A percentile compares a stretch with the other conserved stretches of the same genome.
These are phyloP conservation scores for Leptoclinus maculatus DNA, from an alignment of 2,797 vertebrate species.

Conservation along the genomic window DNA sequence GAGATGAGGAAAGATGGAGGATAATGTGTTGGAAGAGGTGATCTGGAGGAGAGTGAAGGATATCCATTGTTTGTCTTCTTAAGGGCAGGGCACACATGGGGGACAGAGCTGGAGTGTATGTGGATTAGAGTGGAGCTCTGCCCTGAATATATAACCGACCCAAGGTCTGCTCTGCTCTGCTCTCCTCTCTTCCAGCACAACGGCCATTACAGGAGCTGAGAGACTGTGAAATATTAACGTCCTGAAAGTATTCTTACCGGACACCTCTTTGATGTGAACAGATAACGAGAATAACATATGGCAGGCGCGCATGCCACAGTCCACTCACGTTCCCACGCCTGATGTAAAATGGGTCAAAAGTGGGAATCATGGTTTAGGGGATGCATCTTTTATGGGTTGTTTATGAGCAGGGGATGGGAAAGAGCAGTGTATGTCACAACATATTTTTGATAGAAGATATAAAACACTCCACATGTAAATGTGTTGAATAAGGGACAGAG, in stretches of 20 bases:
- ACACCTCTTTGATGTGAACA: constrained; percentile 51
- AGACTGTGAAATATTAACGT: constrained; percentile 58
- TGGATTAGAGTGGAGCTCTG: constrained; percentile 82
- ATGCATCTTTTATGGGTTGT: constrained; percentile 60
- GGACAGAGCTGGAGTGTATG: constrained; percentile 82
- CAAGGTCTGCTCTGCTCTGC: constrained; percentile 67
- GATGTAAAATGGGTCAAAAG: constrained; percentile 62
- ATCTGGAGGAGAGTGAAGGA: constrained; percentile 85
- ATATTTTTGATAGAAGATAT: constrained; percentile 16
- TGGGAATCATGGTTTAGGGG: constrained; percentile 26
- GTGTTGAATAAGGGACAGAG: constrained; percentile 3
- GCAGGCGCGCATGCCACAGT: constrained; percentile 21
- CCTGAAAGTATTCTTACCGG: constrained; percentile 49
- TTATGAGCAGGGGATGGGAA: constrained; percentile 31
- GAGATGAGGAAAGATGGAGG: constrained; percentile 71
- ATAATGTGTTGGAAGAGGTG: constrained; percentile 84
- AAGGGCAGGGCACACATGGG: constrained; percentile 85
- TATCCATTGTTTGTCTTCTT: constrained; percentile 88
- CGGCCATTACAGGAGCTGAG: constrained; percentile 33
- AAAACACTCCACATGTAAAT: constrained; percentile 7
- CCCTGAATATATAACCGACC: constrained; percentile 81
- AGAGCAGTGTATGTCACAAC: constrained; percentile 13
- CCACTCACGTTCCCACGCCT: constrained; percentile 24
- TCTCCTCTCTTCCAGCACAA: constrained; percentile 26
- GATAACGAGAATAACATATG: constrained; percentile 42